Evolutionary conservation across 2,797 vertebrate genomes (phyloP).

Genomic region (Lepus townsendii): DNA sequence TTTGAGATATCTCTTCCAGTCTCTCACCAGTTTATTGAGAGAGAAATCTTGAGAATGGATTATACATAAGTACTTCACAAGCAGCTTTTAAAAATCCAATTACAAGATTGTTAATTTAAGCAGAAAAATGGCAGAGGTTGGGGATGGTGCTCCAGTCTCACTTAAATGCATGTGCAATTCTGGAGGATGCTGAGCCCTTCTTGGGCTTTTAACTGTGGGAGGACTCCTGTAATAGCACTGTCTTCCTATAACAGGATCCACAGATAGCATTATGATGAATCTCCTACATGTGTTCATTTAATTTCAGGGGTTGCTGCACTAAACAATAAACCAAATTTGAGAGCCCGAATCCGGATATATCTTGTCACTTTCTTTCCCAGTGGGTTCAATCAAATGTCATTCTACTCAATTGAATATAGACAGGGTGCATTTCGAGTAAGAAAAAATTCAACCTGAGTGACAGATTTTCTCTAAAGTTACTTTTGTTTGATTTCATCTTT

Average conservation of each 20-base stretch:
- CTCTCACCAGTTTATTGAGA: constrained; percentile 60
- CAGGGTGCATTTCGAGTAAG: constrained; percentile 75
- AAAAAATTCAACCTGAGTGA: constrained; percentile 73
- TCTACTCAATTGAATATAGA: constrained; percentile 72
- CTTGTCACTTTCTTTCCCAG: constrained; percentile 73
- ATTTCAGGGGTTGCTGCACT: constrained; percentile 81
- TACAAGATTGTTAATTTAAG: constrained; percentile 68
- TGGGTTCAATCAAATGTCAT: constrained; percentile 76
- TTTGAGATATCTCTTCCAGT: constrained; percentile 28
- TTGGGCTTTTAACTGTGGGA: constrained; percentile 18
- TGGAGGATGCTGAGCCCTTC: neutral
- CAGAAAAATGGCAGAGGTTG: neutral
- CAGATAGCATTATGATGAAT: constrained; percentile 65
- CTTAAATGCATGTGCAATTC: neutral
- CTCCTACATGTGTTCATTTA: constrained; percentile 75
- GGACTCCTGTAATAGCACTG: constrained; percentile 32
- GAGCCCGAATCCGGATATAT: constrained; percentile 46
- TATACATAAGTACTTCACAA: constrained; percentile 69
- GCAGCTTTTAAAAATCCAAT: constrained; percentile 70
- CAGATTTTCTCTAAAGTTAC: constrained; percentile 72
- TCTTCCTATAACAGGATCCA: neutral
- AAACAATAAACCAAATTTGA: constrained; percentile 79
- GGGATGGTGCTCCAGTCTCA: neutral
- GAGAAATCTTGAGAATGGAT: constrained; percentile 53
- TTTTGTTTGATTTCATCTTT: constrained; percentile 75